A percentile compares a stretch with the other conserved stretches of the same genome.
These are phyloP conservation scores for Andrena chrysosceles DNA, from an alignment of 2,888 invertebrate species.

Conservation along the genomic window DNA sequence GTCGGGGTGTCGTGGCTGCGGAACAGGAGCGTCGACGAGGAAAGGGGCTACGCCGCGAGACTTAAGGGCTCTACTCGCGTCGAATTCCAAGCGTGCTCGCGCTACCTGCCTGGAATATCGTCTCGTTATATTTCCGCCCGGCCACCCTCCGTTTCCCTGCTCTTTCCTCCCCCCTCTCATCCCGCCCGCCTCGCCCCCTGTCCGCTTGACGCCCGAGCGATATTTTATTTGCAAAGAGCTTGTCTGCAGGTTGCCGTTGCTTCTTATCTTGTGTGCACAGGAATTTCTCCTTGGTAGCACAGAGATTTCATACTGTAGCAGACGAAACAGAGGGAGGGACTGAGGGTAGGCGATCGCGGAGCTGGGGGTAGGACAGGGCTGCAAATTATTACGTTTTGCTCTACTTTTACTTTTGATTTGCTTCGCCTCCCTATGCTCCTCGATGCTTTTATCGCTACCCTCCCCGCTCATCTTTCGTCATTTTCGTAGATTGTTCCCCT, in stretches of 20 bases:
- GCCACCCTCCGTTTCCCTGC: constrained; percentile 36
- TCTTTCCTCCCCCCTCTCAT: constrained; percentile 16
- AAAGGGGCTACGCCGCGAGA: constrained; percentile 49
- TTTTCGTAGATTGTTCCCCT: no score
- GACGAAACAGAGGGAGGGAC: constrained; percentile 4
- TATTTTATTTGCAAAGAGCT: constrained; percentile 80
- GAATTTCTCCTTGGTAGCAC: constrained; percentile 69
- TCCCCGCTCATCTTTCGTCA: background rate
- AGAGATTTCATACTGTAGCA: constrained; percentile 60
- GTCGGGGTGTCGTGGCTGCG: constrained; percentile 25
- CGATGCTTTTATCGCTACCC: background rate
- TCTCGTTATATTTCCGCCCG: constrained; percentile 72
- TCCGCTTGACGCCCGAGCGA: constrained; percentile 67
- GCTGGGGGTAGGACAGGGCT: background rate
- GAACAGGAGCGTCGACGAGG: constrained; percentile 34
- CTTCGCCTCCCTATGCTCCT: background rate
- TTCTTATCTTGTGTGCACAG: constrained; percentile 80
- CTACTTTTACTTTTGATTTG: constrained; percentile 40
- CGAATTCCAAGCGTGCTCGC: constrained; percentile 72
- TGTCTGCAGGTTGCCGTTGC: constrained; percentile 69
- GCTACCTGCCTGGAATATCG: constrained; percentile 77
- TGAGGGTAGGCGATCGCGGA: background rate
- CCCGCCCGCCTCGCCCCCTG: constrained; percentile 13
- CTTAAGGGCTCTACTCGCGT: constrained; percentile 68
- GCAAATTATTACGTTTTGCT: constrained; percentile 21